Evolutionary conservation across 2,113 vertebrate species (phyloP), one percentile per base, ranked within the genome.

Genomic region (Mesitornis unicolor): DNA sequence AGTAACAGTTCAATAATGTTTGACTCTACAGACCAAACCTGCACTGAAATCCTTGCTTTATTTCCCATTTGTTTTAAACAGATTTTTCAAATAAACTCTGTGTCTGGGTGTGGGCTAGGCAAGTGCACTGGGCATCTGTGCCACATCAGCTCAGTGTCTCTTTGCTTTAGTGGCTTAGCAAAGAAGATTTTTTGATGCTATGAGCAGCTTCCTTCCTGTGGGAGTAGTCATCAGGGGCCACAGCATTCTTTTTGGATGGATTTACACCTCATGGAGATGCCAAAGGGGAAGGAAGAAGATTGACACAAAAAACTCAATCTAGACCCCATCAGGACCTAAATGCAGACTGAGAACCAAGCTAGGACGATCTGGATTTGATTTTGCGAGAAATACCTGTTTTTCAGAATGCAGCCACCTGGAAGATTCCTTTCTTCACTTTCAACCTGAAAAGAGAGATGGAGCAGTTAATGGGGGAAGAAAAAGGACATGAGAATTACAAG

Each of bases 401-500:
- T 64, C 47, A 60, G 71, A 48, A 64, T 25, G n/a, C 40, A 69
- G 59, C 54, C 51, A 83, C 75, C 69, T 95, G 56, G 47, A 88
- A 89, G 77, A 54, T 77, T 74, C 64, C 65, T 35, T 73, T 89
- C 54, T 93, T 96, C 95, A 60, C 84, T 92, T 95, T 68, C 65
- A 76, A 20, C 29, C 75, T 96, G 69, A 54, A 93, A 73, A 95
- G 31, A 88, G 53, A 95, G 85, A 95, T 75, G 64, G 78, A 94
- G 48, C 56, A 89, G 85, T 95, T 97, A 95, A 91, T 65, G 75
- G 82, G 53, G 19, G 36, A 95, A 90, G 56, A 84, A 75, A 91
- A 96, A 91, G 67, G 64, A 85, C 75, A 35, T 83, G 87, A 91
- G 97, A 98, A 98, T 97, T 75, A 96, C 57, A 94, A 96, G 96